Conservation (phyloP, 2,797 vertebrate genomes). For the Pithecia hirsuta region DNA sequence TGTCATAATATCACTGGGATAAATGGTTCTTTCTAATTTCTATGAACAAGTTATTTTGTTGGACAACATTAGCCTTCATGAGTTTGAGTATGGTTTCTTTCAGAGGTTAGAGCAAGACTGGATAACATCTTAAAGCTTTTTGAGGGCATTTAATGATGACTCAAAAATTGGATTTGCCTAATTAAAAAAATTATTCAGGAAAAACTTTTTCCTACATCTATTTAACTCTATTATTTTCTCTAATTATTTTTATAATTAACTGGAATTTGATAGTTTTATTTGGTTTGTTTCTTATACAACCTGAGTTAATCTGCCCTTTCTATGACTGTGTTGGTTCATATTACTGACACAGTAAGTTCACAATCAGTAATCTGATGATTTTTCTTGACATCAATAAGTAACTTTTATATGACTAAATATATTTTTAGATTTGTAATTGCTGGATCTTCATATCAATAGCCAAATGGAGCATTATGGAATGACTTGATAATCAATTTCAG, state of each 20-base stretch:
- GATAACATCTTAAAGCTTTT: background rate
- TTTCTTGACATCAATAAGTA: background rate
- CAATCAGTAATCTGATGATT: background rate
- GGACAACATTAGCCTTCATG: background rate
- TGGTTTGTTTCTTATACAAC: background rate
- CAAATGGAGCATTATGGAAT: background rate
- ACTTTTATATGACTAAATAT: background rate
- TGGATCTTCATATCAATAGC: background rate
- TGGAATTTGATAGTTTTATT: background rate
- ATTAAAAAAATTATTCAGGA: background rate
- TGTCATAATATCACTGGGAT: background rate
- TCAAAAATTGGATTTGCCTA: background rate
- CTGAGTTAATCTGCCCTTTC: background rate
- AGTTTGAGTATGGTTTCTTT: background rate
- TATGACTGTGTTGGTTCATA: background rate
- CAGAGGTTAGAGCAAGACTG: background rate
- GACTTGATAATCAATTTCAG: background rate
- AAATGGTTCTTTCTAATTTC: background rate
- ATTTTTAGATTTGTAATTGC: background rate
- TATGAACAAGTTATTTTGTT: background rate
- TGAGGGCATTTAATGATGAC: background rate
- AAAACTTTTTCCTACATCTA: background rate
- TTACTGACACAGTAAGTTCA: background rate
- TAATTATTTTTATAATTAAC: constrained; percentile 17
- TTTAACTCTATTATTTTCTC: background rate